Evolutionary conservation across 2,888 invertebrate species (phyloP), one percentile per base, ranked within the genome.

Genomic region (Lottia scabra): DNA sequence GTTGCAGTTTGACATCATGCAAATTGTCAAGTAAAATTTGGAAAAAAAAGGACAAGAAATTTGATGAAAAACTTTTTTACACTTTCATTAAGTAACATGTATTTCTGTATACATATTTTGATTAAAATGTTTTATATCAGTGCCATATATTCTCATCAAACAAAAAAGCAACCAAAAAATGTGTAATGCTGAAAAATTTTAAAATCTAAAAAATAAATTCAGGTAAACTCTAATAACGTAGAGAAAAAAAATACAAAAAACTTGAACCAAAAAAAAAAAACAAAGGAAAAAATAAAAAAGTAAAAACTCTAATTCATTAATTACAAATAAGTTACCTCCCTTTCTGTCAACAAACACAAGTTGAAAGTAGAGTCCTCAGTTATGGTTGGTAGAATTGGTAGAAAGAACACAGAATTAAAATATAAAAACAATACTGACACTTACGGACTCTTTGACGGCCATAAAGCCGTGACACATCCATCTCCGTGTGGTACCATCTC

Each of bases 391-490:
- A 27, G 26, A 44, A n/a, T 67, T 19, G 38, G n/a, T n/a, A 64
- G 27, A 15, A 13, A 46, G n/a, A 65, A 72, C 26, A 56, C 23
- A n/a, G 8, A 67, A 48, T 46, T 46, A 65, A 63, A 65, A 67
- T 38, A 74, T 56, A 68, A 74, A 73, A 79, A 72, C 67, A 71
- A 78, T 81, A 82, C 81, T 83, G 81, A 82, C 77, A 85, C 91
- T 91, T 89, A 93, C 93, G 83, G 96, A 95, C 91, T 99, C 98
- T 88, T 97, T 95, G 69, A 95, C 92, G 68, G 99, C 98, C 80
- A 98, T 92, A 90, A 99, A 99, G 56, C 99, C 99, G 91, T 99
- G 99, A 89, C 99, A 99, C 98, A 99, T 98, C 99, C 99, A 99
- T 23, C 99, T 93, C 8, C 98, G 93, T 0, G 99, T 98, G 16